Conservation (phyloP, 92 coral and sea anemone genomes). For the Paramuricea clavata region DNA sequence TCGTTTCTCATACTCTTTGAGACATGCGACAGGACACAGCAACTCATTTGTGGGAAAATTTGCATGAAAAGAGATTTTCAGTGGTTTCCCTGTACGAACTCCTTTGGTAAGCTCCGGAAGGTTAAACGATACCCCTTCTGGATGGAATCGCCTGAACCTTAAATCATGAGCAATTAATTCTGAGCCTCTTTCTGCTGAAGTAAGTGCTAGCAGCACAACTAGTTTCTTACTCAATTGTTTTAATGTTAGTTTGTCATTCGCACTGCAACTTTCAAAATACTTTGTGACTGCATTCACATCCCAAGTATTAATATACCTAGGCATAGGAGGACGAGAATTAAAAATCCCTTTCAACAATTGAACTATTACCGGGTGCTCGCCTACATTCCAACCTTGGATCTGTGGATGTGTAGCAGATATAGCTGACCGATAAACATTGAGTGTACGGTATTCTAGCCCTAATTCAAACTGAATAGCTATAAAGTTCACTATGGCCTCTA, state of each 20-base stretch:
- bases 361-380: slow-evolving; percentile 48
- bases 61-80: slow-evolving; percentile 52
- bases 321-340: slow-evolving; percentile 36
- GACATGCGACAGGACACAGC: slow-evolving; percentile 52
- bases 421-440: slow-evolving; percentile 56
- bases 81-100: slow-evolving; percentile 51
- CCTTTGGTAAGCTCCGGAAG: slow-evolving; percentile 57
- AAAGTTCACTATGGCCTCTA: slow-evolving; percentile 41
- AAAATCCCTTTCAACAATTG: slow-evolving; percentile 46
- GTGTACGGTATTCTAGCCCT: slow-evolving; percentile 45
- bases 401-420: slow-evolving; percentile 53
- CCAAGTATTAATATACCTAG: slow-evolving; percentile 48
- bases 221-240: slow-evolving; percentile 44
- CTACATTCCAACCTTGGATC: slow-evolving; percentile 44
- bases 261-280: slow-evolving; percentile 21
- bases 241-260: slow-evolving; percentile 38
- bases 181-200: slow-evolving; percentile 50
- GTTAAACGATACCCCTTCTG: slow-evolving; percentile 50
- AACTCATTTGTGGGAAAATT: slow-evolving; percentile 51
- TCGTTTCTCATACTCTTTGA: slow-evolving; percentile 54
- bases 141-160: slow-evolving; percentile 48
- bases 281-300: slow-evolving; percentile 44
- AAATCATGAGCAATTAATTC: slow-evolving; percentile 61
- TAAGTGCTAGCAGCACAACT: slow-evolving; percentile 51
- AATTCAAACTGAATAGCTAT: slow-evolving; percentile 41